phyloP scores from a whole-genome alignment of 2,113 vertebrate genomes.

The Apteryx mantelli region DNA sequence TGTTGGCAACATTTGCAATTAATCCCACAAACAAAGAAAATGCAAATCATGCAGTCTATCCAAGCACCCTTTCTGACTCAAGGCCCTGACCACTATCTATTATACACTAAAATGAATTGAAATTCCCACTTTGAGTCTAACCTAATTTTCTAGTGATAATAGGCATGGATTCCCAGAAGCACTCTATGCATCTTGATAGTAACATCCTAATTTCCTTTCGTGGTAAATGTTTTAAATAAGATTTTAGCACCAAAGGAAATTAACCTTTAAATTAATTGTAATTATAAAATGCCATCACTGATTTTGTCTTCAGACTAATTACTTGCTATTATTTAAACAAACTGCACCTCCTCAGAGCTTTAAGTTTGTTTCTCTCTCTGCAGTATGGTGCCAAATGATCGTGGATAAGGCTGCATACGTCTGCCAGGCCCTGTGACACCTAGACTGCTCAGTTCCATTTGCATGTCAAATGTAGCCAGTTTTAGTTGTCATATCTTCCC shows the following conservation, averaged over 20 bases:
- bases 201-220: slow-evolving; percentile 82
- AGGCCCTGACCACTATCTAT: slow-evolving; percentile 72
- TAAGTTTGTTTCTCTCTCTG: slow-evolving; percentile 64
- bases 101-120: slow-evolving; percentile 79
- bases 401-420: background rate
- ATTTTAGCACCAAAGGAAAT: slow-evolving; percentile 84
- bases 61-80: slow-evolving; percentile 67
- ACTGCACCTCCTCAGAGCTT: slow-evolving; percentile 75
- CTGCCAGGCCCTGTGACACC: slow-evolving; percentile 4
- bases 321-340: slow-evolving; percentile 85
- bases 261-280: slow-evolving; percentile 87
- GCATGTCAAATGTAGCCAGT: background rate
- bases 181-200: slow-evolving; percentile 76
- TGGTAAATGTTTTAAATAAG: slow-evolving; percentile 86
- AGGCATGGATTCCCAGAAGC: slow-evolving; percentile 79
- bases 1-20: slow-evolving; percentile 82
- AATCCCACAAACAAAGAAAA: slow-evolving; percentile 81
- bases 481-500: background rate
- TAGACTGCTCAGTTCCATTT: background rate
- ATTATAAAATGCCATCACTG: slow-evolving; percentile 82
- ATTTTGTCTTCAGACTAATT: slow-evolving; percentile 85
- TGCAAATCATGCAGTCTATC: slow-evolving; percentile 74
- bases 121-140: slow-evolving; percentile 78
- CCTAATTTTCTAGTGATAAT: slow-evolving; percentile 85
- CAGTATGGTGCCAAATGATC: slow-evolving; percentile 19